Conservation (phyloP, 2,113 vertebrate species). For the Lepus europaeus region DNA sequence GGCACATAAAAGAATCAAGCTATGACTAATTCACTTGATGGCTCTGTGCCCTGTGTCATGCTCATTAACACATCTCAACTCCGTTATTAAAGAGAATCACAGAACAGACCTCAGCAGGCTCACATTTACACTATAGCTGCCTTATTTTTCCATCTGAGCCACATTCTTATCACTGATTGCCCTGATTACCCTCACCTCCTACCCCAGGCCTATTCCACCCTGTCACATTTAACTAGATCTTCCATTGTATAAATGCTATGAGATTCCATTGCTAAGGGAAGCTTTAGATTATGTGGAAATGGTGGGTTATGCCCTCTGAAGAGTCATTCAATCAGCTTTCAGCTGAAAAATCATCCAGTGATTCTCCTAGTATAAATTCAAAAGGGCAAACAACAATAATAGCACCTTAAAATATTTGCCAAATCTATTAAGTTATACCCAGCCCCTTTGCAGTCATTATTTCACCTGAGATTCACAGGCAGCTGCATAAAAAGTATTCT, state of each 20-base stretch:
- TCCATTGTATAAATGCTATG: slow-evolving; percentile 72
- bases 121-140: slow-evolving; percentile 67
- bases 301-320: neutral
- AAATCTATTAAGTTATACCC: neutral
- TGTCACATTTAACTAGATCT: slow-evolving; percentile 50
- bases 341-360: slow-evolving; percentile 30
- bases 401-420: slow-evolving; percentile 26
- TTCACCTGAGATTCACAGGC: slow-evolving; percentile 2
- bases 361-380: slow-evolving; percentile 13
- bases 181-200: slow-evolving; percentile 31
- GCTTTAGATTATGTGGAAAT: slow-evolving; percentile 1
- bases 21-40: slow-evolving; percentile 88
- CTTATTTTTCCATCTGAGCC: slow-evolving; percentile 73
- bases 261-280: slow-evolving; percentile 48
- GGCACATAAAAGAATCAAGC: slow-evolving; percentile 88
- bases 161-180: slow-evolving; percentile 37
- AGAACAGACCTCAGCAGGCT: slow-evolving; percentile 78
- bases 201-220: neutral
- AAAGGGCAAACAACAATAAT: slow-evolving; percentile 31
- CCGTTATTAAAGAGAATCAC: slow-evolving; percentile 86
- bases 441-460: neutral
- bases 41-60: slow-evolving; percentile 84
- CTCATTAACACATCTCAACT: slow-evolving; percentile 84
- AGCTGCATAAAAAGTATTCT: neutral
- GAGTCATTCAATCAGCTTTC: slow-evolving; percentile 33